These are phyloP conservation scores for Pachycephus smyrnensis DNA, from an alignment of 2,888 invertebrate genomes.

Conservation along the genomic window DNA sequence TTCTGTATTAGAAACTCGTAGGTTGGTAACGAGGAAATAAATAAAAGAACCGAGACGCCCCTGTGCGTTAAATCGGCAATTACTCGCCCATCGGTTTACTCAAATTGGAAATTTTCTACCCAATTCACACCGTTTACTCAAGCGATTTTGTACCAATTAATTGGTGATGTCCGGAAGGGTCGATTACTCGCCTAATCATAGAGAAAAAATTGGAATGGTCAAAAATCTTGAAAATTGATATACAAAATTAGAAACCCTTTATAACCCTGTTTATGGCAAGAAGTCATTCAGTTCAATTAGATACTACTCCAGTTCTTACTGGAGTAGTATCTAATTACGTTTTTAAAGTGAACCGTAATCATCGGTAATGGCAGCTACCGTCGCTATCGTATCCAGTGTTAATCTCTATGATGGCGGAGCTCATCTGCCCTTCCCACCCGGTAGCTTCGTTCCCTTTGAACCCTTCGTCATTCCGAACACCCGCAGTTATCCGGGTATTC, in stretches of 20 bases:
- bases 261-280: neutral
- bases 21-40: neutral
- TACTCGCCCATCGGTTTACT: slow-evolving; percentile 44
- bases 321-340: slow-evolving; percentile 39
- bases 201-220: neutral
- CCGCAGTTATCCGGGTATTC: slow-evolving; percentile 10
- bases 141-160: slow-evolving; percentile 35
- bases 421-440: slow-evolving; percentile 16
- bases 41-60: slow-evolving; percentile 37
- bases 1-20: slow-evolving; percentile 12
- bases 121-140: slow-evolving; percentile 36
- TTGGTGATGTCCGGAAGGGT: neutral
- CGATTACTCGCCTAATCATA: neutral
- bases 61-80: slow-evolving; percentile 45
- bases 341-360: slow-evolving; percentile 45
- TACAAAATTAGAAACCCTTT: neutral
- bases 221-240: neutral
- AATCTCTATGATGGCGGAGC: slow-evolving; percentile 27
- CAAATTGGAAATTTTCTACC: slow-evolving; percentile 52
- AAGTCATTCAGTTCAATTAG: too few relatives aligned
- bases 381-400: slow-evolving; percentile 47
- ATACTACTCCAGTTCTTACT: neutral
- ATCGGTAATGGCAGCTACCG: slow-evolving; percentile 51
- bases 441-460: slow-evolving; percentile 21
- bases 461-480: slow-evolving; percentile 30